These are phyloP conservation scores for Trichogramma dendrolimi DNA, from an alignment of 2,888 invertebrate genomes.

Conservation along the genomic window DNA sequence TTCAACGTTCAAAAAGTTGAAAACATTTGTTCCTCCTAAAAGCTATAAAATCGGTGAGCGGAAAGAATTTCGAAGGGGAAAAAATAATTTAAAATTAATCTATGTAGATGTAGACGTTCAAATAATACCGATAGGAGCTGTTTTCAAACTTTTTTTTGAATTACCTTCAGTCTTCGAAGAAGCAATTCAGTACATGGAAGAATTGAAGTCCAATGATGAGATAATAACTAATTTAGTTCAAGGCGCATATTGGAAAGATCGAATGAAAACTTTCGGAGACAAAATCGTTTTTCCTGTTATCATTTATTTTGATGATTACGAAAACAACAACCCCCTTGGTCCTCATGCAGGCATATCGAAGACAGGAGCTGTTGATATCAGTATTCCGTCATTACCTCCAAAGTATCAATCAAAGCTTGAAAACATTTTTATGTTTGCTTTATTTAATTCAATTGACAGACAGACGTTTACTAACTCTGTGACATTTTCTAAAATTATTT, in stretches of 20 bases:
- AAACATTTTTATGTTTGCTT: slow-evolving; percentile 29
- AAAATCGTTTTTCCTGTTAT: slow-evolving; percentile 28
- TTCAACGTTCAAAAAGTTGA: no score
- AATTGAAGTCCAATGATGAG: slow-evolving; percentile 12
- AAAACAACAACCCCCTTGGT: slow-evolving; percentile 32
- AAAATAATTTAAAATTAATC: no score
- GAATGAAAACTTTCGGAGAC: slow-evolving; percentile 10
- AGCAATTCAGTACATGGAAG: slow-evolving; percentile 24
- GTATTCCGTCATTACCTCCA: slow-evolving; percentile 21
- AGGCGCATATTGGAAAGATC: slow-evolving; percentile 24
- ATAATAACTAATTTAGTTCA: slow-evolving; percentile 29
- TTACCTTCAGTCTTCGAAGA: slow-evolving; percentile 27
- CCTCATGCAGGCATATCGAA: slow-evolving; percentile 30
- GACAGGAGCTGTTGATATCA: slow-evolving; percentile 29
- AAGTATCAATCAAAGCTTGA: slow-evolving; percentile 24
- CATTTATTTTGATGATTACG: slow-evolving; percentile 32
- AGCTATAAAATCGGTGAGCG: no score
- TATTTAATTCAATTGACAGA: slow-evolving; percentile 30
- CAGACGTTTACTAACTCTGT: slow-evolving; percentile 21
- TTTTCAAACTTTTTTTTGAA: slow-evolving; percentile 33
- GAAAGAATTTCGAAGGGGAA: no score
- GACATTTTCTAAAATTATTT: slow-evolving; percentile 19
- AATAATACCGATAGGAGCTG: slow-evolving; percentile 28
- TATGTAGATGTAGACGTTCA: slow-evolving; percentile 23
- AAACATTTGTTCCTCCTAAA: no score